Evolutionary conservation across 2,888 invertebrate genomes (phyloP), one percentile per base, ranked within the genome.

Genomic region (Deilephila elpenor): DNA sequence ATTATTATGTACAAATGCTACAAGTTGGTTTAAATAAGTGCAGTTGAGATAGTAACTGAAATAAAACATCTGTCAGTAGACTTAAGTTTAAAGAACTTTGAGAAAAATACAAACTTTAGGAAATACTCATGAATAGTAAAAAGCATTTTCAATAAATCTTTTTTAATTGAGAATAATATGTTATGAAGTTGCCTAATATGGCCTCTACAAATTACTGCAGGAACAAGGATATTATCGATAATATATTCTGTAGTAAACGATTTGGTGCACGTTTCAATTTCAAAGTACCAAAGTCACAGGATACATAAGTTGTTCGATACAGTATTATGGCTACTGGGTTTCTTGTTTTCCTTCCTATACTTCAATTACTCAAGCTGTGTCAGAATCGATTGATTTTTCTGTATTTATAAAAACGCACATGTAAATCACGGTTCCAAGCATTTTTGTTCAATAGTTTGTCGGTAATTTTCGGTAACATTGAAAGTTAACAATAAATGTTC

Each of bases 301-400:
- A 64, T 64, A 44, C 44, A 20, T 20, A 14, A 14, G 11, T 44
- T 34, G n/a, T n/a, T 62, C 11, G 5, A 11, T 44, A 3, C 11
- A 25, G 20, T 64, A 64, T 44, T 44, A 64, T 44, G 44, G 64
- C 37, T 64, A 64, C 37, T 44, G 17, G 14, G 17, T 51, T 51
- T 67, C 25, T 67, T 67, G 44, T 44, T 44, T 17, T 67, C 51
- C 51, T 67, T 67, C 67, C 67, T 67, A 51, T 51, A 7, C 6
- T 44, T 64, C 5, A 67, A 51, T 67, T 67, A 44, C 44, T 25
- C 51, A 51, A 67, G 44, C 67, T 44, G 37, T 37, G 62, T 34
- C 34, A 62, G 51, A 67, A 51, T 20, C 62, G 37, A 51, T 25
- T 67, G 17, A 17, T 44, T 44, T 67, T 67, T 51, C 67, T 51